These are phyloP conservation scores for Agriotes lineatus DNA, from an alignment of 2,888 invertebrate species.

Conservation along the genomic window DNA sequence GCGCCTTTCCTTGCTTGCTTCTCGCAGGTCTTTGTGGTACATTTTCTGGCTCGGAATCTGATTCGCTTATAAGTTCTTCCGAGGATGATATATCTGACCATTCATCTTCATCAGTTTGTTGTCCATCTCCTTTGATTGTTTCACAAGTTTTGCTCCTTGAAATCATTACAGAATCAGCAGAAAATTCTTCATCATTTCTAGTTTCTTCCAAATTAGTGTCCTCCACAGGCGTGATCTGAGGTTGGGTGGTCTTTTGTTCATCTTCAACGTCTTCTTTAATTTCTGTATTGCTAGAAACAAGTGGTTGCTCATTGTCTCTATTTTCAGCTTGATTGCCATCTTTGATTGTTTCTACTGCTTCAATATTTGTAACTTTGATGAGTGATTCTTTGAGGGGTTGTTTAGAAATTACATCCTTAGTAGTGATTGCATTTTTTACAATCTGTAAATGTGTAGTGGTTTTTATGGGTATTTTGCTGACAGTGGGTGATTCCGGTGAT, in stretches of 20 bases:
- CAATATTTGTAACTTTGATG: not conserved
- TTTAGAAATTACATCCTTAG: not conserved
- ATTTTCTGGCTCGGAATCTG: conserved; percentile 10
- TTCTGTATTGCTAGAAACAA: no score
- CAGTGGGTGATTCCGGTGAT: conserved; percentile 49
- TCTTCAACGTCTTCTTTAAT: no score
- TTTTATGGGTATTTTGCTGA: conserved; percentile 60
- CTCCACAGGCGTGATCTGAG: not conserved
- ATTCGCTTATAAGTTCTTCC: conserved; percentile 35
- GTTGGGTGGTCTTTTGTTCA: no score
- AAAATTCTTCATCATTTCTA: no score
- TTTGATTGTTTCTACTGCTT: no score
- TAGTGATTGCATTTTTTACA: not conserved
- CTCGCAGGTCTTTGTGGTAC: conserved; percentile 6
- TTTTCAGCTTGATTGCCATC: no score
- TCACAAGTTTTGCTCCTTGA: not conserved
- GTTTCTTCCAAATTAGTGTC: no score
- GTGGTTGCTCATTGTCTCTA: no score
- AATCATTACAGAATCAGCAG: no score
- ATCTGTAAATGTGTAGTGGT: not conserved
- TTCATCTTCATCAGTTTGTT: not conserved
- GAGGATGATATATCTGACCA: conserved; percentile 11
- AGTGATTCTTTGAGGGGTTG: not conserved
- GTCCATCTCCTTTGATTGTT: not conserved
- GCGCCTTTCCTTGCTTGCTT: conserved; percentile 16